Base-by-base conservation (phyloP, 2,888 invertebrate genomes). In the Xestia c-nigrum region DNA sequence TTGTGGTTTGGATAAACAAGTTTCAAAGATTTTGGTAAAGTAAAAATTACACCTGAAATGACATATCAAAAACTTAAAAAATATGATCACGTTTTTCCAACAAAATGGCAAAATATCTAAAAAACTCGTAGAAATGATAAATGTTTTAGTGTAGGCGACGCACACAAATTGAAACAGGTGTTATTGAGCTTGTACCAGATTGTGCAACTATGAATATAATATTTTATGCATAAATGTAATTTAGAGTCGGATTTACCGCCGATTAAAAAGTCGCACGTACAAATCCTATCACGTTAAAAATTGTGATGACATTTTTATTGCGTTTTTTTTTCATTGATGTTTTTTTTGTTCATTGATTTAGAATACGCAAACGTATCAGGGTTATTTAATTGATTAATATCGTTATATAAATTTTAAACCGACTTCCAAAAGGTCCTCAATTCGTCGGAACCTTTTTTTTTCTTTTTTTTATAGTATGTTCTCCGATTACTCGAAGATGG, bases 191-290 rank as follows among this genome's bases (percentile, higher is more conserved):
- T 67, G 55, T 24, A 43, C 31, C 66, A 55, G 66, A 61, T n/a
- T 40, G 74, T 67, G 63, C 38, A 52, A 63, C 55, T 64, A 74
- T 68, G 67, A 68, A 68, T 74, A 64, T 81, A 3, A 50, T 81
- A 75, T 74, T 74, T 79, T 81, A 75, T 68, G 7, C 21, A 81
- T 79, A 50, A 57, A 63, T 74, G 81, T 79, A 50, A 79, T 79
- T 81, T 81, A 74, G 55, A 75, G 21, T 81, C 38, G 52, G 75
- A 63, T 68, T 57, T 74, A 64, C 67, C 21, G 63, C 16, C 67
- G 67, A 81, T 81, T 74, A 79, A 79, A 81, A 74, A 67, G 47
- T 81, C 31, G 40, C 55, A 43, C 66, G 24, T 31, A 24, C 14
- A 43, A 68, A 68, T 66, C 31, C 81, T 74, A 24, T 64, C 24